These are phyloP conservation scores for Laothoe populi DNA, from an alignment of 2,888 invertebrate genomes.

Conservation along the genomic window DNA sequence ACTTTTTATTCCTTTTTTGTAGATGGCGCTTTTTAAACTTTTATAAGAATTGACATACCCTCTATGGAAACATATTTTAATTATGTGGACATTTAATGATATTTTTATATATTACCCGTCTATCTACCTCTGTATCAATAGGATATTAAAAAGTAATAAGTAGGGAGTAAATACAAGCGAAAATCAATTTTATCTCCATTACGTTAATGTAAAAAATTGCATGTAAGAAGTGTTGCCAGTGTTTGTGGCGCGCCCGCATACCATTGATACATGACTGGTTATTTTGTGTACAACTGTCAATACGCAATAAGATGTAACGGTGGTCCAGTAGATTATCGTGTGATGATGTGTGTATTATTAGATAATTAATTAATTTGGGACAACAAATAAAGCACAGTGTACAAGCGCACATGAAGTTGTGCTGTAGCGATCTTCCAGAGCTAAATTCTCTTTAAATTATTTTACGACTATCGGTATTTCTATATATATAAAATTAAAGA, in stretches of 20 bases:
- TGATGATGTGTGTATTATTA: slow-evolving; percentile 21
- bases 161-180: too few relatives aligned
- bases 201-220: too few relatives aligned
- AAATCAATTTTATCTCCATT: too few relatives aligned
- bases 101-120: too few relatives aligned
- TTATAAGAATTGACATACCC: background rate
- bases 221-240: too few relatives aligned
- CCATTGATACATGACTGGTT: background rate
- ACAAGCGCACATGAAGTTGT: slow-evolving; percentile 9
- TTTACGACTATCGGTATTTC: too few relatives aligned
- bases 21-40: background rate
- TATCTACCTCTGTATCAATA: too few relatives aligned
- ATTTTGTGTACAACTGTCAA: slow-evolving; percentile 14
- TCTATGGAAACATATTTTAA: background rate
- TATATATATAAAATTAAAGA: too few relatives aligned
- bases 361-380: slow-evolving; percentile 31
- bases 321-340: slow-evolving; percentile 27
- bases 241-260: too few relatives aligned
- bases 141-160: too few relatives aligned
- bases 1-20: too few relatives aligned
- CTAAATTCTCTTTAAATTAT: too few relatives aligned
- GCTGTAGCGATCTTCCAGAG: slow-evolving; percentile 8
- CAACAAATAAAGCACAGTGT: slow-evolving; percentile 39
- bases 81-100: background rate
- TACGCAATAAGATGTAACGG: slow-evolving; percentile 20